Evolutionary conservation across 2,797 vertebrate genomes (phyloP).

Genomic region (Florisuga fusca): DNA sequence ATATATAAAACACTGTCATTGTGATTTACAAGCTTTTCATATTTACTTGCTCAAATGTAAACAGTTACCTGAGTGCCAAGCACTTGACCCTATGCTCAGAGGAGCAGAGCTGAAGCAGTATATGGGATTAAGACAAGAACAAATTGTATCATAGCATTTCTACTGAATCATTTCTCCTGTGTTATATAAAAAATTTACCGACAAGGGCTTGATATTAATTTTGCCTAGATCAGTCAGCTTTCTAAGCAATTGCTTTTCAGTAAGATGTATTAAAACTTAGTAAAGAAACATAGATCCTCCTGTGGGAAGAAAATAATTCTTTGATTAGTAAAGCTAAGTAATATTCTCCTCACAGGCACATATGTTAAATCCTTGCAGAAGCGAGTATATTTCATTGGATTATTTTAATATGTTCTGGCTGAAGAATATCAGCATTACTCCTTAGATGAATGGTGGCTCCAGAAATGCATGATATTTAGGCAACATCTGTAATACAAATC

Average conservation of each 20-base stretch:
- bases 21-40: slow-evolving; percentile 34
- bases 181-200: slow-evolving; percentile 17
- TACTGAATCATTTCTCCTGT: neutral
- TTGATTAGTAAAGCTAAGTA: slow-evolving; percentile 43
- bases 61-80: slow-evolving; percentile 4
- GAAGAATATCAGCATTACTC: slow-evolving; percentile 50
- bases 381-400: slow-evolving; percentile 19
- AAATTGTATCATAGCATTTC: slow-evolving; percentile 23
- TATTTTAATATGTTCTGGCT: slow-evolving; percentile 55
- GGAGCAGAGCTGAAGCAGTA: neutral
- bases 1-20: neutral
- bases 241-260: slow-evolving; percentile 41
- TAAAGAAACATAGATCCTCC: slow-evolving; percentile 29
- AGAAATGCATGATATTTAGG: slow-evolving; percentile 35
- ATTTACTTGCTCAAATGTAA: slow-evolving; percentile 51
- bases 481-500: slow-evolving; percentile 55
- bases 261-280: slow-evolving; percentile 46
- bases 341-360: slow-evolving; percentile 50
- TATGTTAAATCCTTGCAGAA: slow-evolving; percentile 32
- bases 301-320: slow-evolving; percentile 32
- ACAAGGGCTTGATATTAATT: neutral
- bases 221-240: neutral
- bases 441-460: slow-evolving; percentile 38
- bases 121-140: slow-evolving; percentile 40
- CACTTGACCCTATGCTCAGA: slow-evolving; percentile 9